phyloP scores from a whole-genome alignment of 2,888 invertebrate species.

The Drosophila subquinaria region DNA sequence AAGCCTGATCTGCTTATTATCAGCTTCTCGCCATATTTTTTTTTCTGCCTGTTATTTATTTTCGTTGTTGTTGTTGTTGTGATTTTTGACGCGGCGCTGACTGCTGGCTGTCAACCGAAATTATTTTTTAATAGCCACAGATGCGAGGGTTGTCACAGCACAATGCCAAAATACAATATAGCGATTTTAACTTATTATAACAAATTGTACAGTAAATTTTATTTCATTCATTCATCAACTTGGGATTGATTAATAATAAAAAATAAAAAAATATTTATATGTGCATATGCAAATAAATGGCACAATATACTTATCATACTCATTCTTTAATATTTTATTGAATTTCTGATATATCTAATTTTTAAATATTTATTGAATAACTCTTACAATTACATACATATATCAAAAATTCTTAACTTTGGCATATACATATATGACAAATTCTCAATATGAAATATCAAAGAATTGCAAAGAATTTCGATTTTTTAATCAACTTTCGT shows the following conservation, averaged over 20 bases:
- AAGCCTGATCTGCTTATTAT: slow-evolving; percentile 9
- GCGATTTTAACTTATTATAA: neutral
- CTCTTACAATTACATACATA: no score
- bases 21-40: slow-evolving; percentile 13
- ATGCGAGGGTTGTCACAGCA: slow-evolving; percentile 53
- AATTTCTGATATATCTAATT: no score
- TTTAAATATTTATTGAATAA: no score
- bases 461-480: no score
- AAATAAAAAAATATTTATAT: no score
- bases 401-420: no score
- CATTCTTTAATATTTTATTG: no score
- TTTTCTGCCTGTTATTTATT: neutral
- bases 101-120: slow-evolving; percentile 75
- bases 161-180: neutral
- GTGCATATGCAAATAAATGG: no score
- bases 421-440: no score
- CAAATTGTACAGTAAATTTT: neutral
- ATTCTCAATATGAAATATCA: no score
- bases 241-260: neutral
- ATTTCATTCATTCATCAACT: neutral
- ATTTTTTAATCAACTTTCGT: no score
- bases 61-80: slow-evolving; percentile 18
- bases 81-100: slow-evolving; percentile 66
- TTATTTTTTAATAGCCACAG: slow-evolving; percentile 51
- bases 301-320: no score